Conservation (phyloP, 2,888 invertebrate species). For the Spodoptera picta region DNA sequence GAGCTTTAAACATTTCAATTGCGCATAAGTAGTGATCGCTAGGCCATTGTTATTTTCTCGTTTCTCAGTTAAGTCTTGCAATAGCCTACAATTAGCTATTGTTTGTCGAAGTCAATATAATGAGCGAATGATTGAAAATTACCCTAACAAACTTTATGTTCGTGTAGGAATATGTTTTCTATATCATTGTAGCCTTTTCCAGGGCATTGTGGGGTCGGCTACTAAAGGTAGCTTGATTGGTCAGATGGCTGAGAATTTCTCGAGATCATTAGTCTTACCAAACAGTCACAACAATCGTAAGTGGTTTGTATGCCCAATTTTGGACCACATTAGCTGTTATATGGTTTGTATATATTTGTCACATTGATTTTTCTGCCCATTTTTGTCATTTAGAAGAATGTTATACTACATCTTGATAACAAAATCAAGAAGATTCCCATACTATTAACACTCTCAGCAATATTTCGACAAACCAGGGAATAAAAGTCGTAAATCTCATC, state of each 20-base stretch:
- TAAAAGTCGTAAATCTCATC: no score
- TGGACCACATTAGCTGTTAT: no score
- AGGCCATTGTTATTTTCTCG: constrained; percentile 50
- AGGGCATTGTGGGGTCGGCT: constrained; percentile 27
- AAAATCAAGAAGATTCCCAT: no score
- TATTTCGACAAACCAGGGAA: no score
- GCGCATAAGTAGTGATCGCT: constrained; percentile 51
- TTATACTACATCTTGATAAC: no score
- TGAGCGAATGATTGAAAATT: constrained; percentile 56
- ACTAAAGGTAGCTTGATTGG: background rate
- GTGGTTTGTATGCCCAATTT: no score
- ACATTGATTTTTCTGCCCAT: no score
- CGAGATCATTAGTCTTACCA: background rate
- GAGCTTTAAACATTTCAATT: constrained; percentile 50
- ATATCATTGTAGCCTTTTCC: constrained; percentile 31
- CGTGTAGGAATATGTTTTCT: constrained; percentile 41
- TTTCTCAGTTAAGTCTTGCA: constrained; percentile 53
- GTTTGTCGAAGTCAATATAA: constrained; percentile 53
- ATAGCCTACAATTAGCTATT: constrained; percentile 58
- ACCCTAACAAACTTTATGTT: constrained; percentile 49
- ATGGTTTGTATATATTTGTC: no score
- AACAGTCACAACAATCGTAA: background rate
- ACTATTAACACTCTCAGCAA: no score
- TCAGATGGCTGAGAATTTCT: background rate
- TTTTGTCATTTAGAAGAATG: no score